Percentiles rank a stretch among this genome's conserved stretches.
Conservation (phyloP, 2,113 vertebrate species). For the Tyrannus savana region DNA sequence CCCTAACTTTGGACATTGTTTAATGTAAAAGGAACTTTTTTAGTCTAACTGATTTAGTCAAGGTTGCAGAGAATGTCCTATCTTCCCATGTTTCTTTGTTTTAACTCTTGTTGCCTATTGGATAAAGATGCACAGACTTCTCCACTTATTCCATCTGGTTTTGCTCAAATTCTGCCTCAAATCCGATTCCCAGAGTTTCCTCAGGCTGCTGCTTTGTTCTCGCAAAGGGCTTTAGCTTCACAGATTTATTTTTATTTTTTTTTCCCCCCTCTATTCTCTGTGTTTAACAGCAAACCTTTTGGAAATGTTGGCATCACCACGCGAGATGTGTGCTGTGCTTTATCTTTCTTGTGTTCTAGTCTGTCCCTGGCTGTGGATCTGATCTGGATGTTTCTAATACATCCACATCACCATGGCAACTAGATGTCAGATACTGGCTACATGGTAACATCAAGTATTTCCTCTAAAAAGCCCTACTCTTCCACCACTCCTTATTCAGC, state of each 20-base stretch:
- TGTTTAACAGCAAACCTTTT: background rate
- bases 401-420: conserved; percentile 14
- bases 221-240: background rate
- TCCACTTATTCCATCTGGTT: conserved; percentile 31
- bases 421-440: background rate
- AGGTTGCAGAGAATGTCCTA: background rate
- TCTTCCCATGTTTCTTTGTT: conserved; percentile 4
- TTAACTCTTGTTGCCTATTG: background rate
- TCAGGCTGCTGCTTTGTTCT: conserved; percentile 38
- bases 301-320: background rate
- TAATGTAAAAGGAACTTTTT: background rate
- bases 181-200: conserved; percentile 21
- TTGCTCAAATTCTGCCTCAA: conserved; percentile 11
- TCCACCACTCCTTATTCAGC: background rate
- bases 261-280: background rate
- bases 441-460: background rate
- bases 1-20: background rate
- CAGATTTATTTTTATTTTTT: background rate
- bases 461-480: background rate
- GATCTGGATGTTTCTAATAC: background rate
- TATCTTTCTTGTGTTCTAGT: conserved; percentile 6
- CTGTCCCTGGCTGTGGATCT: background rate
- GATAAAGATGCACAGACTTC: conserved; percentile 11
- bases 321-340: background rate
- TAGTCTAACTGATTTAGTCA: background rate